Conservation (phyloP, 2,113 vertebrate species). For the Microcebus lehilahytsara region DNA sequence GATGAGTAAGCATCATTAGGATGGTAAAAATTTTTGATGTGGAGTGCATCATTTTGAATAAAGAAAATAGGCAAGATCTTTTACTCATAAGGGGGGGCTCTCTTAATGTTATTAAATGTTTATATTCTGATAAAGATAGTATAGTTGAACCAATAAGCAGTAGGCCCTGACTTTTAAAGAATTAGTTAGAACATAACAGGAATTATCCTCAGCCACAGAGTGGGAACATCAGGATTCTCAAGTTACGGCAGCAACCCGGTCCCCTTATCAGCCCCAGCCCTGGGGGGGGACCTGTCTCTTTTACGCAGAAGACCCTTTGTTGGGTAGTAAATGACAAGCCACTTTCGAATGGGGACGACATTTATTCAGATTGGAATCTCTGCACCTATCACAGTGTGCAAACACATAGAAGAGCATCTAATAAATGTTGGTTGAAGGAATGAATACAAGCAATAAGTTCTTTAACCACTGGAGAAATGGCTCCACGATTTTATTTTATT, state of each 20-base stretch:
- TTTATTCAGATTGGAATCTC: background rate
- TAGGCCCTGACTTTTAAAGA: background rate
- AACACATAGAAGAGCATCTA: background rate
- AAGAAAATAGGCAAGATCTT: background rate
- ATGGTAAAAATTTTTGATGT: background rate
- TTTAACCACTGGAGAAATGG: background rate
- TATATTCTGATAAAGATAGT: background rate
- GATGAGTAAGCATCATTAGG: background rate
- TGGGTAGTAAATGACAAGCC: background rate
- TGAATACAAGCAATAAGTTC: background rate
- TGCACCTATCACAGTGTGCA: background rate
- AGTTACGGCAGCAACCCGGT: background rate
- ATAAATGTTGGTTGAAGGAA: background rate
- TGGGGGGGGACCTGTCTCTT: background rate
- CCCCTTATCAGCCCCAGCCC: background rate
- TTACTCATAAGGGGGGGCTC: background rate
- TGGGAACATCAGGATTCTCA: background rate
- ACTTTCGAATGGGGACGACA: background rate
- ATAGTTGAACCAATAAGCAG: background rate
- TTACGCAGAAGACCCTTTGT: background rate
- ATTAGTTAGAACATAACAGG: background rate
- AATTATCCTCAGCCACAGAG: background rate
- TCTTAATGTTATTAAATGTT: background rate
- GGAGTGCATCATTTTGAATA: background rate
- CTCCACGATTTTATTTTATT: background rate